A percentile compares a stretch with the other conserved stretches of the same genome.
Evolutionary conservation across 2,113 vertebrate genomes (phyloP).

Genomic region (Megaceryle torquata): DNA sequence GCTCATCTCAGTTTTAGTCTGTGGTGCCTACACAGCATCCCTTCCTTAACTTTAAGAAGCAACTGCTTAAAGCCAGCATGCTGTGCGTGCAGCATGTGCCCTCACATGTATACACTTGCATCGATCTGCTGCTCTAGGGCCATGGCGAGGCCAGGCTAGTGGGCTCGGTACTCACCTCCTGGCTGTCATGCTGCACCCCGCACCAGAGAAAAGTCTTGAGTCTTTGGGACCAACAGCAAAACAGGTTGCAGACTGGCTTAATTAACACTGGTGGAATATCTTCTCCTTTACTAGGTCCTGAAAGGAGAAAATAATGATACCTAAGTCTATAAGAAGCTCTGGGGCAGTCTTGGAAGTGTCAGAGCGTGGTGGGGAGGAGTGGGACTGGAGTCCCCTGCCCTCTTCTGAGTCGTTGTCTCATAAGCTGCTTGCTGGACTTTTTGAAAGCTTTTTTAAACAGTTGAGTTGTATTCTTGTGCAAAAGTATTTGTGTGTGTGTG

Average conservation of each 20-base stretch:
- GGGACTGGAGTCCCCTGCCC: fast-evolving
- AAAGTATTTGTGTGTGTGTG: not conserved
- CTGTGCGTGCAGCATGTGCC: fast-evolving
- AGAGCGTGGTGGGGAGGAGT: fast-evolving
- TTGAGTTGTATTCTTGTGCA: not conserved
- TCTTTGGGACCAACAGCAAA: constrained; percentile 81
- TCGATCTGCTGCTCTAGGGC: fast-evolving
- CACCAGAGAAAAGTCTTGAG: constrained; percentile 77
- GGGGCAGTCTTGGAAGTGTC: not conserved
- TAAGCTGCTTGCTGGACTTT: fast-evolving
- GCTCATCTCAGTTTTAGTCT: not conserved
- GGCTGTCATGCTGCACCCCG: constrained; percentile 65
- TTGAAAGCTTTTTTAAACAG: not conserved
- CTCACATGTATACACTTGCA: fast-evolving
- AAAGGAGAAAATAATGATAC: not conserved
- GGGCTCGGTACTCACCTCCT: constrained; percentile 49
- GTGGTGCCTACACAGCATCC: not conserved
- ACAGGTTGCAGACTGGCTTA: constrained; percentile 76
- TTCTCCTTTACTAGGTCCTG: constrained; percentile 73
- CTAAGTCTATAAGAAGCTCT: fast-evolving
- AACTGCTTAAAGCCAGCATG: fast-evolving
- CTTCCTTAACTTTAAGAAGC: fast-evolving
- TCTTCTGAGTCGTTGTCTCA: not conserved
- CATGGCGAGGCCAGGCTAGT: fast-evolving
- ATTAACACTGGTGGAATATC: constrained; percentile 77